Evolutionary conservation across 2,113 vertebrate genomes (phyloP), one percentile per base, ranked within the genome.

Genomic region (Pagrus major): DNA sequence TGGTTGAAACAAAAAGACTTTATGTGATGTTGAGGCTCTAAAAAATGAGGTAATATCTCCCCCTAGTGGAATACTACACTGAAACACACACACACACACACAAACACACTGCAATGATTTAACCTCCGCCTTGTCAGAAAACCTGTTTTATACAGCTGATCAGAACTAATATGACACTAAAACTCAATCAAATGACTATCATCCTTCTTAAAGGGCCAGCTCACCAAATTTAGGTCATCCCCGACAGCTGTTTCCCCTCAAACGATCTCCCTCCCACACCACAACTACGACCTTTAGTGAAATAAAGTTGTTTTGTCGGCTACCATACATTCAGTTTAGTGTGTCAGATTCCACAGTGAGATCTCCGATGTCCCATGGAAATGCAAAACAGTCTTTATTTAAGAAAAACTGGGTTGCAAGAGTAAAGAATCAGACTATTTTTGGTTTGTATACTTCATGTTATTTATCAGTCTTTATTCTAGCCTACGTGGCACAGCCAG

Each of bases 381-480:
- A 85, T 83, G 72, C 66, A 85, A 82, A 78, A 64, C 80, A 44
- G 73, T 80, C 59, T 85, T 91, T 81, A 86, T 88, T 83, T 72
- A 84, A 56, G 25, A 63, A 82, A 85, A n/a, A 77, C 12, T 31
- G 21, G 78, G 69, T 88, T 88, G 81, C 64, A 87, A 79, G 64
- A 78, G 58, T 58, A 86, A 88, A 85, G 59, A 81, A 84, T 79
- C 68, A 42, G 71, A 90, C 68, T 91, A 74, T 87, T 86, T 87
- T 92, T 83, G 77, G 70, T 92, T 92, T 88, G 55, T 90, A 91
- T 91, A 90, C 81, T 86, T 89, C 80, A 83, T 89, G 63, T 86
- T 80, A 87, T 81, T 69, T 85, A 84, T 79, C 77, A 65, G 67
- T 88, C 76, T 87, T 92, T 87, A 80, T 90, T 86, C 71, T 56